Evolutionary conservation across 1,140 invertebrate genomes (phyloP).

Genomic region (Zaprionus davidi): DNA sequence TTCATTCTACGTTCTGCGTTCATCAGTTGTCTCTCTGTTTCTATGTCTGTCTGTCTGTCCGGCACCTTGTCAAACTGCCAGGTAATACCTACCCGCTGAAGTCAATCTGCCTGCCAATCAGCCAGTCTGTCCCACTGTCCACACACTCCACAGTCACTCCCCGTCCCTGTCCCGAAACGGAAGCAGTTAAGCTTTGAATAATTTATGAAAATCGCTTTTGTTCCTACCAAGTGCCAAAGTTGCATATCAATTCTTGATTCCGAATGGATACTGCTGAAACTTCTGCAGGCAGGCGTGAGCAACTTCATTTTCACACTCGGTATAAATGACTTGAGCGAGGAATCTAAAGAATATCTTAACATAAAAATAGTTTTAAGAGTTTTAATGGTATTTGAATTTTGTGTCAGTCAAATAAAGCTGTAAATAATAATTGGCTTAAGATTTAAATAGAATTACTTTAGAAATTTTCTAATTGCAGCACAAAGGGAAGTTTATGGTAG

Average conservation of each 20-base stretch:
- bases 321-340: background rate
- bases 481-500: no score
- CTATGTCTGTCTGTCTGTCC: constrained; percentile 4
- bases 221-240: constrained; percentile 55
- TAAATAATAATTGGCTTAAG: no score
- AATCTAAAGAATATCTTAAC: background rate
- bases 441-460: no score
- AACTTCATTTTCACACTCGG: constrained; percentile 53
- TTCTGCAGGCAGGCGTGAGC: constrained; percentile 8
- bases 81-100: constrained; percentile 23
- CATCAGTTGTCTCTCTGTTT: constrained; percentile 1
- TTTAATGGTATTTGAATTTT: no score
- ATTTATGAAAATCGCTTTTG: constrained; percentile 70
- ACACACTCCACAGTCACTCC: background rate
- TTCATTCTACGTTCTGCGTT: constrained; percentile 12
- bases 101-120: constrained; percentile 36
- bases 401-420: no score
- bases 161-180: constrained; percentile 60
- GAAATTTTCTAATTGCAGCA: no score
- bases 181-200: constrained; percentile 80
- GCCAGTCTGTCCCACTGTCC: constrained; percentile 21
- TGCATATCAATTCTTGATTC: constrained; percentile 67
- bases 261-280: background rate
- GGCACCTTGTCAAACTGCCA: constrained; percentile 61
- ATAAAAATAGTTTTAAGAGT: background rate